Base-by-base conservation (phyloP, 1,140 invertebrate species). In the Brachionus sp. region DNA sequence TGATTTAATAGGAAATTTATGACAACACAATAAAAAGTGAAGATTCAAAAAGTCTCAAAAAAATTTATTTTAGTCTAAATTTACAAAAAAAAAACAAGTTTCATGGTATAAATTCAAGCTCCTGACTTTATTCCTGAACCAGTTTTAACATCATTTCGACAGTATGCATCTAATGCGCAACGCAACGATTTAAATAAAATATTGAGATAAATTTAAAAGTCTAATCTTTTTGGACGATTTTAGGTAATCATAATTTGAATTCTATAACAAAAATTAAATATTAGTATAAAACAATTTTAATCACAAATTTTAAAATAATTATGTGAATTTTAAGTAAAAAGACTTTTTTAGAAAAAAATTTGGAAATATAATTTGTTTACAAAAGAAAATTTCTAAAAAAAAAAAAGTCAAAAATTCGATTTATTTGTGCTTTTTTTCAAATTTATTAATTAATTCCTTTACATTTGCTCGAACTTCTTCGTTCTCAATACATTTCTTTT, bases 401-500 rank as follows among this genome's bases (percentile, higher is more conserved):
- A 50, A 42, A 2, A 50, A 80, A 37, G 62, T 62, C 77, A 80
- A 57, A 62, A 80, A 62, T 37, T 66, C 50, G 62, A 80, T 62
- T 80, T 80, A 75, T 75, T 57, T 5, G n/a, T 75, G 19, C 42
- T 75, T 42, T 44, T 29, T 80, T 80, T 80, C 77, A 80, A 80
- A 80, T 80, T 62, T 80, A 66, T 42, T 80, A 5, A 80, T 80
- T n/a, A 80, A 37, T 9, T 80, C 77, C 35, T 66, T 57, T 33
- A 80, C 77, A 80, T 66, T 80, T 3, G 37, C 39, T 23, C 29
- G 6, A 42, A 39, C 6, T n/a, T 10, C 50, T 62, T 66, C 35
- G 7, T 6, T 39, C 5, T 70, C 66, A 19, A 19, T 33, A 13
- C 6, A n/a, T 57, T 57, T 57, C n/a, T 29, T 70, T 70, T n/a